Conservation (phyloP, 2,888 invertebrate species). For the Cryptocephalus primarius region DNA sequence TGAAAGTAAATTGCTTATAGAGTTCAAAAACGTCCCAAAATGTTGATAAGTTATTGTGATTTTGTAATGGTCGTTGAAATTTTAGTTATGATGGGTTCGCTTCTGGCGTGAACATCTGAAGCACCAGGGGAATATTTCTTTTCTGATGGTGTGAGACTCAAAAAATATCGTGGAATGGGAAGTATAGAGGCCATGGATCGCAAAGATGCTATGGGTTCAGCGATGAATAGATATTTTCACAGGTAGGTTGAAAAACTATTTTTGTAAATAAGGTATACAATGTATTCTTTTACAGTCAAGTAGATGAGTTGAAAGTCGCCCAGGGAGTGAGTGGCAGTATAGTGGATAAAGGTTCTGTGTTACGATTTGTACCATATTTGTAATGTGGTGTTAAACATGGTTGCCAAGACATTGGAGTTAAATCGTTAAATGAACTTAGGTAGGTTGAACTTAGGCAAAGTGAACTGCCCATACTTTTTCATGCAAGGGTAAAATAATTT, state of each 20-base stretch:
- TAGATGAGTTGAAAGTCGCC: constrained; percentile 93
- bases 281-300: constrained; percentile 58
- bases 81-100: constrained; percentile 96
- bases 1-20: no score
- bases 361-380: constrained; percentile 90
- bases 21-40: no score
- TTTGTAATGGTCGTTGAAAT: constrained; percentile 4
- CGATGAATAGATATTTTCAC: constrained; percentile 62
- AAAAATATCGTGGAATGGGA: constrained; percentile 99
- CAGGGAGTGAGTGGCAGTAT: constrained; percentile 98
- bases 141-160: constrained; percentile 92
- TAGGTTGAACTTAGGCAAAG: no score
- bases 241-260: constrained; percentile 8
- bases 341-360: constrained; percentile 94
- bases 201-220: constrained; percentile 72
- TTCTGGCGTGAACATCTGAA: constrained; percentile 95
- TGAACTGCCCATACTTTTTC: no score
- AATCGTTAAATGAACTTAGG: constrained; percentile 54
- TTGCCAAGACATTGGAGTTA: constrained; percentile 91
- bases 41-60: no score
- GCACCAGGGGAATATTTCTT: constrained; percentile 99
- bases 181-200: constrained; percentile 97
- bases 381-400: constrained; percentile 93
- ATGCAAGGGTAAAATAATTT: no score
- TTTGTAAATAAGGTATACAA: neutral